Base-by-base conservation (phyloP, 2,797 vertebrate genomes). In the Austrolebias charrua region DNA sequence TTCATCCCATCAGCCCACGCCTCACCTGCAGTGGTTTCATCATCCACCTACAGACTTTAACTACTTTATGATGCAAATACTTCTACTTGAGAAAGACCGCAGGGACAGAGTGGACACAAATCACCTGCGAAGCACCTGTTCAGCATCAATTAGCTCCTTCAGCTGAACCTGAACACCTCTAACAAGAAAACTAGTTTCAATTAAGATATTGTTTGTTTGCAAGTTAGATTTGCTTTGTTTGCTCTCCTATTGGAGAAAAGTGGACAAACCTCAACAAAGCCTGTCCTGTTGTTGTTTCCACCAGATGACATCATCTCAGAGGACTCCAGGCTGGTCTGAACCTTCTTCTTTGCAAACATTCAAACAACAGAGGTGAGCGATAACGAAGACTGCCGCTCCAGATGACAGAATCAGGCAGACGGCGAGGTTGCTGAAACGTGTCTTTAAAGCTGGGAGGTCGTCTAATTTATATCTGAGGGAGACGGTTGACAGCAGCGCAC, bases 51-150 rank as follows among this genome's bases (percentile, higher is more conserved):
- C 47, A 43, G 33, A 75, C 79, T 78, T 71, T 76, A 80, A 47
- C 38, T 20, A 68, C 28, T 5, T 13, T 24, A 2, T 35, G 18
- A 20, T 52, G 57, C 18, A 64, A 73, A 24, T 24, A 24, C 24
- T 24, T 2, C 24, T 24, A 24, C 24, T 24, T 24, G 1, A 24
- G 24, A 24, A 24, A 2, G 24, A 24, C 24, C 24, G 24, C 24
- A 24, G 24, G 60, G 69, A 76, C 49, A 19, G 51, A 68, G 59
- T 49, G 77, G 78, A 86, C 77, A 75, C 76, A 80, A 84, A 87
- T 82, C 71, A 81, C 64, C 69, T 63, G 71, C 74, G 65, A 69
- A n/a, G n/a, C n/a, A n/a, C 24, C 78, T 76, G 80, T 81, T 87
- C 76, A 74, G 72, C 75, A 73, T 81, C 60, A n/a, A n/a, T n/a